A percentile compares a stretch with the other conserved stretches of the same genome.
phyloP scores from a whole-genome alignment of 2,888 invertebrate genomes.

The Protonemura montana region DNA sequence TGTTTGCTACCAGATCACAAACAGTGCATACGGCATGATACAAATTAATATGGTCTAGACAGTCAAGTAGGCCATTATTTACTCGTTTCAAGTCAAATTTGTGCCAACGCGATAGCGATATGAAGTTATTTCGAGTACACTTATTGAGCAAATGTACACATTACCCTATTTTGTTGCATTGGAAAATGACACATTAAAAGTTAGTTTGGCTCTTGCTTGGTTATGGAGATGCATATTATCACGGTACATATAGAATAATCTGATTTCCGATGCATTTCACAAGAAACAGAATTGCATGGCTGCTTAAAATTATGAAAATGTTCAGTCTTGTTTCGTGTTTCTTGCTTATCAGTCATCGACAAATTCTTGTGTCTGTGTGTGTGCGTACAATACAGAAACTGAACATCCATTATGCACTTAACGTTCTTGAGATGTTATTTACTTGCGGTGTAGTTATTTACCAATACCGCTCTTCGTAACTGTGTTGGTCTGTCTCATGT shows the following conservation, averaged over 20 bases:
- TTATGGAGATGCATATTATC: neutral
- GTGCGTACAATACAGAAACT: no score
- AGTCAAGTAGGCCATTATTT: neutral
- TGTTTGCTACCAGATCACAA: neutral
- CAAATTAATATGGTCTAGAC: neutral
- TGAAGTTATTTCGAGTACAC: slow-evolving; percentile 4
- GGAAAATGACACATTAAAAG: slow-evolving; percentile 12
- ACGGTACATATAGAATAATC: neutral
- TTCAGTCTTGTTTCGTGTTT: no score
- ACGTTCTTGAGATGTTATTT: neutral
- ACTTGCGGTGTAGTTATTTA: neutral
- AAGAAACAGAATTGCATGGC: no score
- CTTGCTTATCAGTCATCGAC: no score
- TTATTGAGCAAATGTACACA: neutral
- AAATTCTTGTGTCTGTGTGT: no score
- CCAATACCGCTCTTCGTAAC: neutral
- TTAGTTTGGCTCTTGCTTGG: neutral
- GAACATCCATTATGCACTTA: no score
- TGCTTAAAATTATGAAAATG: no score
- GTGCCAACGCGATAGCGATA: neutral
- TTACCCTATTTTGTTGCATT: neutral
- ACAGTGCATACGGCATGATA: neutral
- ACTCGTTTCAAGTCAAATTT: neutral
- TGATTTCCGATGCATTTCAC: neutral
- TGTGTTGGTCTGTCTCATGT: neutral